Base-by-base conservation (phyloP, 1,140 invertebrate genomes). In the Augochlora pura region DNA sequence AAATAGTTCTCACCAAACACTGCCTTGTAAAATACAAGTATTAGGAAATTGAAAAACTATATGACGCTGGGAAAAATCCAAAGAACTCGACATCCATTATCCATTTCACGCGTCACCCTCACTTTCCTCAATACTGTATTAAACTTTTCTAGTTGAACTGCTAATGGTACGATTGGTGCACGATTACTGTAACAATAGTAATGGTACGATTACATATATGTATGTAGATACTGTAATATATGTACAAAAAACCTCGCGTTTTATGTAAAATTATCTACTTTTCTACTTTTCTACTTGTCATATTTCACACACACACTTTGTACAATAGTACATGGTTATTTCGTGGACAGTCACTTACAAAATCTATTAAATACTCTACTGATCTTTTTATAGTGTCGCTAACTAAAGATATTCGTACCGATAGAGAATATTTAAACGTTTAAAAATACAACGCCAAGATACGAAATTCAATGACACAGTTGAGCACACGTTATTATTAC, bases 21-120 rank as follows among this genome's bases (percentile, higher is more conserved):
- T 85, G 83, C 77, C 77, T 68, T 68, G 70, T 84, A 84, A 80
- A 71, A 84, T 84, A 83, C 39, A 68, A 66, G 39, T 39, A 78
- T 54, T 72, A 63, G 68, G 32, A 76, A 65, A 59, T 32, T 25
- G 23, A n/a, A 66, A n/a, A 49, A 82, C 60, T 84, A 42, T 80
- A 57, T 39, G 49, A 57, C 49, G 57, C 49, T 78, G 75, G 18
- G 18, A 75, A 32, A n/a, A 84, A 63, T 63, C 82, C 83, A 80
- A 84, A 85, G 83, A 85, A 38, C n/a, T 59, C 62, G 23, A 38
- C 39, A 23, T 60, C 10, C 32, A 67, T 42, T 70, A 49, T 25
- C 10, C 23, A 59, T 4, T 76, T 76, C 42, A 60, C 27, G 42
- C 54, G 59, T 38, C 62, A 32, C 52, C 64, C 8, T 10, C 12